Evolutionary conservation across 2,888 invertebrate genomes (phyloP).

Genomic region (Amblyjoppa fuscipennis): DNA sequence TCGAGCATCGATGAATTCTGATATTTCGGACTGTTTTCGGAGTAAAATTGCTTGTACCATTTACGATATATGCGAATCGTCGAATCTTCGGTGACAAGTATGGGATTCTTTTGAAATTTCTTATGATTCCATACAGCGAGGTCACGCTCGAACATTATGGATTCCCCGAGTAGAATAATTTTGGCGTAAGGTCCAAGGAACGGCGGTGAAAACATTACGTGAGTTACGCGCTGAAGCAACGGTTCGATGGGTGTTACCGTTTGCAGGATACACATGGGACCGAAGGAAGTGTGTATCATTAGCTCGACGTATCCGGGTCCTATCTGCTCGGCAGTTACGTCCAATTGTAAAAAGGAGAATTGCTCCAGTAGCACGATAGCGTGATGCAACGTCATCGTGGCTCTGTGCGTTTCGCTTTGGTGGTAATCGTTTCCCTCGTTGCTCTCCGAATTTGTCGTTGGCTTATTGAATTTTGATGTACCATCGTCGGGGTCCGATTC

Average conservation of each 20-base stretch:
- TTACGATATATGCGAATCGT: constrained; percentile 90
- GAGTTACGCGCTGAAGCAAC: constrained; percentile 91
- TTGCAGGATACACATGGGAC: constrained; percentile 89
- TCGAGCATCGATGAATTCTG: constrained; percentile 78
- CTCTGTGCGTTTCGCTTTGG: constrained; percentile 88
- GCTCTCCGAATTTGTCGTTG: constrained; percentile 3
- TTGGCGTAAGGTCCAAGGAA: constrained; percentile 89
- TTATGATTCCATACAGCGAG: constrained; percentile 96
- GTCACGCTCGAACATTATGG: constrained; percentile 92
- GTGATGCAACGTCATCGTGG: constrained; percentile 89
- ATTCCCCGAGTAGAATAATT: constrained; percentile 90
- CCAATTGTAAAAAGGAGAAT: constrained; percentile 86
- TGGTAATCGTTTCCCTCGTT: neutral
- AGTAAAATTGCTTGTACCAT: constrained; percentile 96
- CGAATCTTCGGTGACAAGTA: constrained; percentile 91
- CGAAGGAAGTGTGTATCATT: constrained; percentile 87
- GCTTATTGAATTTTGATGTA: neutral
- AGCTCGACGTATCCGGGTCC: constrained; percentile 93
- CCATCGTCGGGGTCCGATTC: neutral
- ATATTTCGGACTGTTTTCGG: constrained; percentile 89
- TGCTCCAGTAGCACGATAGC: constrained; percentile 88
- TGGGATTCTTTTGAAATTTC: constrained; percentile 89
- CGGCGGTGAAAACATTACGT: constrained; percentile 90
- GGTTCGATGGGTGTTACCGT: constrained; percentile 93
- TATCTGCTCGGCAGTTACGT: constrained; percentile 88